These are phyloP conservation scores for Campylomormyrus tamandua DNA, from an alignment of 2,113 vertebrate genomes.

Conservation along the genomic window DNA sequence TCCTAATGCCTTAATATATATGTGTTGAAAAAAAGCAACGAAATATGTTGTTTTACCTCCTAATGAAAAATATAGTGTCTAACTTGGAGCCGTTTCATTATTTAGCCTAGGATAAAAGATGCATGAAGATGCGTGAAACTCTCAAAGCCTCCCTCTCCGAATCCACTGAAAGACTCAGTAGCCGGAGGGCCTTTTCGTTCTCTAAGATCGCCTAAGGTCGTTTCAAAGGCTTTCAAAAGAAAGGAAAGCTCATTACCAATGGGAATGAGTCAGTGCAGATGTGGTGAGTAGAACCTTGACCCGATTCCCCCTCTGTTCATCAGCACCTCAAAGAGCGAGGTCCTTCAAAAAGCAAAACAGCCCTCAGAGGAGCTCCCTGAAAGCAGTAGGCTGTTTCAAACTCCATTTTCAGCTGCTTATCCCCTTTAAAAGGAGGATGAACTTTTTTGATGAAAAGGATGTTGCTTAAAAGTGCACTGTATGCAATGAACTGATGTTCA, in stretches of 20 bases:
- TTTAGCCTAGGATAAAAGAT: conserved; percentile 43
- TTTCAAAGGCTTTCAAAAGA: conserved; percentile 48
- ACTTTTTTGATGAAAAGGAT: conserved; percentile 2
- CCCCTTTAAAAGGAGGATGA: neutral
- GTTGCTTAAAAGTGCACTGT: neutral
- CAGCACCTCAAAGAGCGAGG: conserved; percentile 15
- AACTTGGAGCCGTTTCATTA: conserved; percentile 35
- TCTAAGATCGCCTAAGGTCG: conserved; percentile 49
- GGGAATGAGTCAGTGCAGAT: conserved; percentile 47
- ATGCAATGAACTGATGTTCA: neutral
- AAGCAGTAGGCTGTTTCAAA: neutral
- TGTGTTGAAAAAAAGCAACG: neutral
- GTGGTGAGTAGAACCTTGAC: conserved; percentile 48
- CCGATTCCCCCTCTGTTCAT: conserved; percentile 32
- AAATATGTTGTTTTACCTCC: conserved; percentile 8
- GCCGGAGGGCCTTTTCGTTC: conserved; percentile 37
- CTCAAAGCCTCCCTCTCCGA: conserved; percentile 38
- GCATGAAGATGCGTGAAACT: conserved; percentile 41
- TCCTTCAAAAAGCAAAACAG: conserved; percentile 5
- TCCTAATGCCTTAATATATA: neutral
- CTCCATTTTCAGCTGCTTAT: neutral
- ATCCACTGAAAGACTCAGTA: conserved; percentile 44
- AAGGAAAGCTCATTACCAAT: conserved; percentile 53
- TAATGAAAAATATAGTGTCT: conserved; percentile 34
- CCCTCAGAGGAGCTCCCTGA: neutral